Evolutionary conservation across 2,113 vertebrate species (phyloP).

Genomic region (Dicentrarchus labrax): DNA sequence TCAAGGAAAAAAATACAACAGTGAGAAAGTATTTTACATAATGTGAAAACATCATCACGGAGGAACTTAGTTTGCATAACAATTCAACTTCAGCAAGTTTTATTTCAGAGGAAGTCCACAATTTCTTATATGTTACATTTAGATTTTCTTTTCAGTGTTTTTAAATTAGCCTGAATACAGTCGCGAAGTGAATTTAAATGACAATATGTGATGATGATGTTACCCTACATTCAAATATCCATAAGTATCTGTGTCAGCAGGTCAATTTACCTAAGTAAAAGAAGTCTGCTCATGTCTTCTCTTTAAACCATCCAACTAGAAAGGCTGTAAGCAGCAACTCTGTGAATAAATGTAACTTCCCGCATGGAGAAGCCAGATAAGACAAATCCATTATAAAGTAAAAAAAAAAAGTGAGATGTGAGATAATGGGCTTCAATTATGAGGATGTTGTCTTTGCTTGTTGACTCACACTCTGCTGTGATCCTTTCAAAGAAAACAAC

Average conservation of each 20-base stretch:
- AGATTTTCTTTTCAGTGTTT: too few species aligned
- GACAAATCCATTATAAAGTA: constrained; percentile 29
- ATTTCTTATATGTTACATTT: too few species aligned
- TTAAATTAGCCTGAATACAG: too few species aligned
- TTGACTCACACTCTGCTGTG: constrained; percentile 2
- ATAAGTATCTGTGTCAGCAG: background rate
- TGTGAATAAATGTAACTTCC: background rate
- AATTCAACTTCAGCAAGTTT: background rate
- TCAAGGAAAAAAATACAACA: background rate
- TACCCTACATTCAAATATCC: background rate
- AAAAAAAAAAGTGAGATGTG: background rate
- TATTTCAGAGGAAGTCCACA: too few species aligned
- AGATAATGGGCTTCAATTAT: constrained; percentile 51
- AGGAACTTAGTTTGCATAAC: background rate
- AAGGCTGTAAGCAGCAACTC: background rate
- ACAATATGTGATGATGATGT: background rate
- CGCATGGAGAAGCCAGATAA: constrained; percentile 44
- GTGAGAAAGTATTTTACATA: too few species aligned
- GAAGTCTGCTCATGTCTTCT: background rate
- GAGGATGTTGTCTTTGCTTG: constrained; percentile 17
- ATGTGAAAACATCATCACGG: background rate
- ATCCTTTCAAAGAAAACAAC: constrained; percentile 44
- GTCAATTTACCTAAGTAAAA: background rate
- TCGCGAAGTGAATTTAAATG: too few species aligned
- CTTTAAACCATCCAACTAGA: background rate